Evolutionary conservation across 1,140 invertebrate genomes (phyloP).

Genomic region (Thereuonema tuberculata): DNA sequence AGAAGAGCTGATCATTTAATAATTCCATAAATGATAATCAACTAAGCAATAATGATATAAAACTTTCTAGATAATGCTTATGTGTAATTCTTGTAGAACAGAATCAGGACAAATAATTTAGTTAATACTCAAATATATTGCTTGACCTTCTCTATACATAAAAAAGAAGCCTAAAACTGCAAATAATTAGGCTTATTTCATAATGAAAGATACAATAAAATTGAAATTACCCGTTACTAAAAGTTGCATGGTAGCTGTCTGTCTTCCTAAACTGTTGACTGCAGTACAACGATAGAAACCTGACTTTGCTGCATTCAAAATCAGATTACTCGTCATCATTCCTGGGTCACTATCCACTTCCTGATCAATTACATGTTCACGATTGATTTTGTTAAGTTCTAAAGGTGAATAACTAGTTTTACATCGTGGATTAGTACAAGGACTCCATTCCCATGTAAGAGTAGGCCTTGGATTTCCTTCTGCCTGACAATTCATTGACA

Average conservation of each 20-base stretch:
- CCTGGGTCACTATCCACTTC: not conserved
- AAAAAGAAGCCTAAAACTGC: too few relatives aligned
- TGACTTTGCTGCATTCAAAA: not conserved
- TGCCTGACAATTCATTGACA: slow-evolving; percentile 14
- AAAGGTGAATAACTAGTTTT: not conserved
- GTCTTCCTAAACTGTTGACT: not conserved
- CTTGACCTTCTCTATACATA: too few relatives aligned
- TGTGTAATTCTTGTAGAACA: too few relatives aligned
- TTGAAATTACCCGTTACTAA: not conserved
- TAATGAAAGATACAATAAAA: too few relatives aligned
- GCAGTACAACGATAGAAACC: not conserved
- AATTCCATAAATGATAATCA: too few relatives aligned
- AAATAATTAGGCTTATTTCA: too few relatives aligned
- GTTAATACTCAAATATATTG: too few relatives aligned
- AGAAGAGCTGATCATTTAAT: too few relatives aligned
- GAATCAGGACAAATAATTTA: too few relatives aligned
- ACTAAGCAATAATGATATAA: too few relatives aligned
- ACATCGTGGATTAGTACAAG: slow-evolving; percentile 5
- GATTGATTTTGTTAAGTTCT: not conserved
- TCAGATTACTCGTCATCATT: not conserved
- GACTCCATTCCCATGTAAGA: slow-evolving; percentile 16
- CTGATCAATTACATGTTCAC: not conserved
- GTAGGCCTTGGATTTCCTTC: slow-evolving; percentile 11
- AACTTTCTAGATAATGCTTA: too few relatives aligned
- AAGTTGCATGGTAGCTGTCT: not conserved